These are phyloP conservation scores for Philhelius pedissequus DNA, from an alignment of 2,888 invertebrate genomes.

Conservation along the genomic window DNA sequence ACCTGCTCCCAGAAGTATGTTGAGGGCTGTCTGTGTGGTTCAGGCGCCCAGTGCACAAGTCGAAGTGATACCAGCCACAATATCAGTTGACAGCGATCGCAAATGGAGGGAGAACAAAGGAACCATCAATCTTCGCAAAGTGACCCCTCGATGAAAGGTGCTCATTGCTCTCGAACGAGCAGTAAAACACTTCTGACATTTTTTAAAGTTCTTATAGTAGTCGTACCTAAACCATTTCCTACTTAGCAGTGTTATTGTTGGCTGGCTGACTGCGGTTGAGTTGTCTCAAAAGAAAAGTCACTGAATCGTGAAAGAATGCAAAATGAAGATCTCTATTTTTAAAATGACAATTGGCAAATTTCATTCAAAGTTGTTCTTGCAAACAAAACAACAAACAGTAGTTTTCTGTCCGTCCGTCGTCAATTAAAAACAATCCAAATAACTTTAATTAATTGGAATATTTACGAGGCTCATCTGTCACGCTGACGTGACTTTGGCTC, in stretches of 20 bases:
- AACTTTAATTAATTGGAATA: conserved; percentile 64
- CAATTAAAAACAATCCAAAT: conserved; percentile 59
- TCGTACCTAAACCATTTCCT: too few species aligned
- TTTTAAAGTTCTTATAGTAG: neutral
- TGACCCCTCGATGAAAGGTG: conserved; percentile 54
- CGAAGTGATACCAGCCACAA: neutral
- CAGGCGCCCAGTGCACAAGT: conserved; percentile 41
- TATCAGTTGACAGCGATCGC: conserved; percentile 63
- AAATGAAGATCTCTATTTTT: conserved; percentile 43
- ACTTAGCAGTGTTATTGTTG: neutral
- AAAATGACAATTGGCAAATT: conserved; percentile 52
- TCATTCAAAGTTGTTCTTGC: conserved; percentile 40
- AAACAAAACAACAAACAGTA: neutral
- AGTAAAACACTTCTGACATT: conserved; percentile 29
- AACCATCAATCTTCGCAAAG: conserved; percentile 37
- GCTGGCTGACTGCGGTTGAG: neutral
- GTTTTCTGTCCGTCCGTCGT: conserved; percentile 36
- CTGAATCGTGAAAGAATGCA: conserved; percentile 49
- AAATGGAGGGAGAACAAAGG: conserved; percentile 10
- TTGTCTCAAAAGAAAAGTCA: conserved; percentile 19
- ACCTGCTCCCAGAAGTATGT: conserved; percentile 17
- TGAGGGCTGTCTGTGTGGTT: neutral
- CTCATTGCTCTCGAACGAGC: neutral
- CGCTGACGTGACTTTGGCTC: conserved; percentile 55
- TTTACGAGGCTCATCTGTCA: conserved; percentile 66